Percentiles rank a stretch among this genome's conserved stretches.
Conservation (phyloP, 2,888 invertebrate genomes). For the Galerucella pusilla region DNA sequence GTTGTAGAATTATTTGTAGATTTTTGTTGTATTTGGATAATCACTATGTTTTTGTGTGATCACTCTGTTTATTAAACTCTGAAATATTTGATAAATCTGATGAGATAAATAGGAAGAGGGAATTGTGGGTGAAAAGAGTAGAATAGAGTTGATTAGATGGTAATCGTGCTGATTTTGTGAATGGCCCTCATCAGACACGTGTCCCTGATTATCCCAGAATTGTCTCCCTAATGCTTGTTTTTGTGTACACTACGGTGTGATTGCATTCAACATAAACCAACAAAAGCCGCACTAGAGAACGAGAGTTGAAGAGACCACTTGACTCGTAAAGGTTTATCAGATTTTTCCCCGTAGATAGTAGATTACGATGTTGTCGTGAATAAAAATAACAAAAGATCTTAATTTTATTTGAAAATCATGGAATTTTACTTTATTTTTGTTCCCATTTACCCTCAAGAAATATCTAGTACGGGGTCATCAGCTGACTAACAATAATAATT, state of each 20-base stretch:
- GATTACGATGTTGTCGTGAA: not conserved
- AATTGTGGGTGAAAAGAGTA: not conserved
- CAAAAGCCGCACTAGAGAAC: constrained; percentile 11
- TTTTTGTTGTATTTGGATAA: not conserved
- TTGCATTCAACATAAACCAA: constrained; percentile 20
- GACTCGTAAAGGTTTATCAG: constrained; percentile 1
- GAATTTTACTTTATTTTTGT: not conserved
- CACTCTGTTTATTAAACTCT: not conserved
- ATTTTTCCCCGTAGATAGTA: not conserved
- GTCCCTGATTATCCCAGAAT: constrained; percentile 30
- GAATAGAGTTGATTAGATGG: constrained; percentile 22
- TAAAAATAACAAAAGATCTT: not conserved
- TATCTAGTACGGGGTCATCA: not conserved
- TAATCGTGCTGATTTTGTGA: constrained; percentile 29
- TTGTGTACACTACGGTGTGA: constrained; percentile 17
- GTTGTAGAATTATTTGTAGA: too few species aligned
- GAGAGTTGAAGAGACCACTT: constrained; percentile 16
- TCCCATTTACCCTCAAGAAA: not conserved
- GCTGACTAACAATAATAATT: not conserved
- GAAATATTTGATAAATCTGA: constrained; percentile 18
- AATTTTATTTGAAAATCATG: not conserved
- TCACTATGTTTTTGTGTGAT: not conserved
- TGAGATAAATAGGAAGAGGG: constrained; percentile 5
- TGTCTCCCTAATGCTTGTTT: constrained; percentile 25
- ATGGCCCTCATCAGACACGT: constrained; percentile 40